Base-by-base conservation (phyloP, 2,113 vertebrate species). In the Motacilla alba region DNA sequence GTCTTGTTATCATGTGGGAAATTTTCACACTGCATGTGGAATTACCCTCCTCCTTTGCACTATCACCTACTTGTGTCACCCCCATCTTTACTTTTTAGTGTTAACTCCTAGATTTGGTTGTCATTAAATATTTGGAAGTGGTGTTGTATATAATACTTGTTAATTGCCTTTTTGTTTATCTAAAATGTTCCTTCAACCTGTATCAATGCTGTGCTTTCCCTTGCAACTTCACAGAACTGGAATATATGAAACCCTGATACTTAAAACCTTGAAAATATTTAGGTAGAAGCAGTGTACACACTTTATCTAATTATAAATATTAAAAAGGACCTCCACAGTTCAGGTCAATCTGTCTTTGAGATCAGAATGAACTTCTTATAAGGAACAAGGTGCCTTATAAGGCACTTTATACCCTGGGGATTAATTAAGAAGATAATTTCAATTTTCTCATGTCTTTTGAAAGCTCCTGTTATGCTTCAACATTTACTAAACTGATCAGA, bases 161-260 rank as follows among this genome's bases (percentile, higher is more conserved):
- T 89, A 50, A 21, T 69, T 84, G 33, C 39, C 18, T 63, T 94
- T 69, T 74, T 70, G 44, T 78, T 87, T 28, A 44, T 39, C 30
- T 79, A 52, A 78, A 60, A 53, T n/a, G 22, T 67, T 43, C 31
- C 55, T 50, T 90, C 55, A 85, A 53, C 28, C 53, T 7, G 1
- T 49, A 26, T 70, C 53, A 50, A 55, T 0, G 0, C 67, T 46
- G 12, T 75, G 50, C 53, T 90, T 95, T 53, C 53, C 35, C 64
- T 70, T 88, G 39, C 56, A 90, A 91, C 78, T 90, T 92, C 67
- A 67, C 39, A 52, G 87, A 77, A 86, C 75, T 94, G 90, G 82
- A 70, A 94, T 63, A 47, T 28, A 23, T 52, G 72, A 93, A 95
- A 76, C 35, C 27, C 46, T 91, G 59, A 70, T 80, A 63, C 10